A percentile compares a stretch with the other conserved stretches of the same genome.
phyloP scores from a whole-genome alignment of 35 echinoderm and acorn worm species.

The Diadema setosum region DNA sequence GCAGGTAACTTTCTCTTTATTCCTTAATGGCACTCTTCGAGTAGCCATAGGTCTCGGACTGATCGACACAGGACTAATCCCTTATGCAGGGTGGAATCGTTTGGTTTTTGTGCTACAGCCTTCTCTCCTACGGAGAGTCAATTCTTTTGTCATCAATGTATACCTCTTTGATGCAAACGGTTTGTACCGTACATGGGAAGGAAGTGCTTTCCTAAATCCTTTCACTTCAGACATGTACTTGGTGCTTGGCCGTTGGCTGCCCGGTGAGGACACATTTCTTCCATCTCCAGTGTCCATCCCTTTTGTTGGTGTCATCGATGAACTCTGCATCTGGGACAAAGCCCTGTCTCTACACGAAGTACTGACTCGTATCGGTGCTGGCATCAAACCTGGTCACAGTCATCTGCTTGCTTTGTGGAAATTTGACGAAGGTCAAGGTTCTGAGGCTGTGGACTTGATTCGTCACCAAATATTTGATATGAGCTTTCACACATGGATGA shows the following conservation, averaged over 20 bases:
- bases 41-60: conserved; percentile 21
- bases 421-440: conserved; percentile 80
- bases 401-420: conserved; percentile 73
- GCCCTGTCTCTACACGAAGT: conserved; percentile 55
- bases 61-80: conserved; percentile 49
- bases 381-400: conserved; percentile 15
- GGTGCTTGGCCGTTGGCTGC: conserved; percentile 64
- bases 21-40: conserved; percentile 35
- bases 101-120: not conserved
- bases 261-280: conserved; percentile 14
- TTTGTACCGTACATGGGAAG: not conserved
- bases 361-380: not conserved
- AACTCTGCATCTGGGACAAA: conserved; percentile 70
- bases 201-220: not conserved
- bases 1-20: conserved; percentile 43
- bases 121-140: not conserved
- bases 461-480: conserved; percentile 29
- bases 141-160: not conserved
- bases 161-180: not conserved
- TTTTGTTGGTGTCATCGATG: conserved; percentile 65
- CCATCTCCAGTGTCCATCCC: not conserved
- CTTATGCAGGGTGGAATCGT: conserved; percentile 44
- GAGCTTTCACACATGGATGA: not conserved
- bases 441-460: conserved; percentile 34
- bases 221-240: conserved; percentile 56